Conservation (phyloP, 2,113 vertebrate genomes). For the Prolemur simus region DNA sequence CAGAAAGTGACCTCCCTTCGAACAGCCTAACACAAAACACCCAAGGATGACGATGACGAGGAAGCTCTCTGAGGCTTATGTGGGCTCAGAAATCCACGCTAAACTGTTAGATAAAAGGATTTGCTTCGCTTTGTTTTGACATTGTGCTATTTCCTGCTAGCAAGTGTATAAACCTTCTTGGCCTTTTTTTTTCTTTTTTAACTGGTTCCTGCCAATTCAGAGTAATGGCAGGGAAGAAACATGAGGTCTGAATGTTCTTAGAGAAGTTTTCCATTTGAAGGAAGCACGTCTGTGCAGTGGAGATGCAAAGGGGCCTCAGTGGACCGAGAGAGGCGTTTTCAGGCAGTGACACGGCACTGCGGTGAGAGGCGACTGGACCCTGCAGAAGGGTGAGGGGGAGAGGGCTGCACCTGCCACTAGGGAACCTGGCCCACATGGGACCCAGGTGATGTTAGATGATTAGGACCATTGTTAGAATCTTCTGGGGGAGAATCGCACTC, state of each 20-base stretch:
- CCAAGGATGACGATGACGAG: not conserved
- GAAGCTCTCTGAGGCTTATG: not conserved
- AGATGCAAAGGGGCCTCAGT: accelerated
- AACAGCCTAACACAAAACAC: not conserved
- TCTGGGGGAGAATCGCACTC: accelerated
- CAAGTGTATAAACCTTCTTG: not conserved
- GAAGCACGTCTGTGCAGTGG: accelerated
- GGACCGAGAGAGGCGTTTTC: accelerated
- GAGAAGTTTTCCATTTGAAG: not conserved
- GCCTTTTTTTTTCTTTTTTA: not conserved
- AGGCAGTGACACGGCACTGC: accelerated
- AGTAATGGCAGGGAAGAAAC: not conserved
- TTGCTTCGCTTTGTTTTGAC: not conserved
- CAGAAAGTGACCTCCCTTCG: not conserved
- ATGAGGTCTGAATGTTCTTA: not conserved
- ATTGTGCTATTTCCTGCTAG: not conserved
- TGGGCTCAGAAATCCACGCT: not conserved
- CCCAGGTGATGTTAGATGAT: accelerated
- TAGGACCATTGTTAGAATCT: accelerated
- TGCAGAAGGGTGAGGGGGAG: accelerated
- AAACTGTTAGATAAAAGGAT: not conserved
- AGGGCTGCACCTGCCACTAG: accelerated
- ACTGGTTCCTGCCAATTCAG: not conserved
- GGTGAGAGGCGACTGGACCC: not conserved
- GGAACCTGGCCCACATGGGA: not conserved